Percentiles rank a stretch among this genome's conserved stretches.
phyloP scores from a whole-genome alignment of 2,113 vertebrate genomes.

The Piprites chloris region DNA sequence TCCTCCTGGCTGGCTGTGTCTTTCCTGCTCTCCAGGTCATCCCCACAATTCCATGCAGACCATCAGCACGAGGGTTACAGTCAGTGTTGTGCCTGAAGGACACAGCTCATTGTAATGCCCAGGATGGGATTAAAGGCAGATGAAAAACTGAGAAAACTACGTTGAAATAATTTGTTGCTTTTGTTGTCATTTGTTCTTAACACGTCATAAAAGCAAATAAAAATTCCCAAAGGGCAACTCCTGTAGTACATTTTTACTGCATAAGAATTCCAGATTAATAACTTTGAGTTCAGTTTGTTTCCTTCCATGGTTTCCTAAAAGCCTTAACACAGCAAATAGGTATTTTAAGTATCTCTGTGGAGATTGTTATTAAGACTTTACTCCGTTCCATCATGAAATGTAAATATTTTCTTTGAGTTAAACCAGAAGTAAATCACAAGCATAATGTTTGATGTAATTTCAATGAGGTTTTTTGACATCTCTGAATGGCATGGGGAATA shows the following conservation, averaged over 20 bases:
- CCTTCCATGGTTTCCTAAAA: background rate
- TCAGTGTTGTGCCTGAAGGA: background rate
- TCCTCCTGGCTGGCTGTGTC: rapidly evolving
- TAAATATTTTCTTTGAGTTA: slow-evolving; percentile 10
- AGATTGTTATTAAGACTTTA: slow-evolving; percentile 24
- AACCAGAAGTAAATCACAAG: background rate
- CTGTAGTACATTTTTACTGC: background rate
- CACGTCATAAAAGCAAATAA: background rate
- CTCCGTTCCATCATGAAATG: background rate
- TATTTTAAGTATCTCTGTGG: background rate
- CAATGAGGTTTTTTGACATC: background rate
- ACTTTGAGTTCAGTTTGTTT: background rate
- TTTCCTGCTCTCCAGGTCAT: background rate
- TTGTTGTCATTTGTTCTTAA: background rate
- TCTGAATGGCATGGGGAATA: background rate
- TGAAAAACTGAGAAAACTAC: background rate
- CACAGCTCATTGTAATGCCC: background rate
- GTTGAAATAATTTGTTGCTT: background rate
- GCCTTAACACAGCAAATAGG: background rate
- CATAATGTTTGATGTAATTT: background rate
- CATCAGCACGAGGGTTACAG: background rate
- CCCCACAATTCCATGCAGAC: rapidly evolving
- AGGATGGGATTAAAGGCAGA: background rate
- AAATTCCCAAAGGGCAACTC: background rate
- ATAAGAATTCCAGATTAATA: background rate